Percentiles rank a stretch among this genome's conserved stretches.
phyloP scores from a whole-genome alignment of 2,888 invertebrate genomes.

The Drosophila borealis region DNA sequence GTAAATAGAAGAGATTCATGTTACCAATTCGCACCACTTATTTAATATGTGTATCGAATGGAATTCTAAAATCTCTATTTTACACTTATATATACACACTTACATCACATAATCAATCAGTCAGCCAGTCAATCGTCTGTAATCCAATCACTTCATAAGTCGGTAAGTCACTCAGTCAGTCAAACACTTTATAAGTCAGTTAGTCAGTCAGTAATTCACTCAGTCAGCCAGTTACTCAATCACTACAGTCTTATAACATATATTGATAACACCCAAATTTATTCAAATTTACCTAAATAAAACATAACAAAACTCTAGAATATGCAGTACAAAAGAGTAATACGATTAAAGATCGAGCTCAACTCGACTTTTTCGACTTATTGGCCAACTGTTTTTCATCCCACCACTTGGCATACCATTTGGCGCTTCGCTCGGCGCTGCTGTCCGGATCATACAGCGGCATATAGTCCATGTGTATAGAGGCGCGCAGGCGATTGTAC shows the following conservation, averaged over 20 bases:
- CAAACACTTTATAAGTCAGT: too few relatives aligned
- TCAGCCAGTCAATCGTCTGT: too few relatives aligned
- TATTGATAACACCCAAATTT: slow-evolving; percentile 35
- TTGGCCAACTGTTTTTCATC: slow-evolving; percentile 48
- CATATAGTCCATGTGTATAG: slow-evolving; percentile 85
- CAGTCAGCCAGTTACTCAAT: too few relatives aligned
- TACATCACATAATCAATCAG: too few relatives aligned
- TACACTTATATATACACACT: too few relatives aligned
- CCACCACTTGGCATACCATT: slow-evolving; percentile 84
- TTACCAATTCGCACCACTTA: too few relatives aligned
- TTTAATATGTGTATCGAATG: too few relatives aligned
- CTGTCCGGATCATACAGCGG: slow-evolving; percentile 82
- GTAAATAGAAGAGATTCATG: too few relatives aligned
- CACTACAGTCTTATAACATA: not conserved
- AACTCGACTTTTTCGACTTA: slow-evolving; percentile 56
- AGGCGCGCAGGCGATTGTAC: slow-evolving; percentile 87
- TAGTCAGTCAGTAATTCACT: too few relatives aligned
- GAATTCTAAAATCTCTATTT: too few relatives aligned
- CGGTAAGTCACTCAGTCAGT: too few relatives aligned
- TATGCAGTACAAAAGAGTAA: slow-evolving; percentile 10
- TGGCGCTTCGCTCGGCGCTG: slow-evolving; percentile 80
- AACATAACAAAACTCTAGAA: slow-evolving; percentile 25
- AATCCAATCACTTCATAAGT: too few relatives aligned
- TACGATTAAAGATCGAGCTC: slow-evolving; percentile 7
- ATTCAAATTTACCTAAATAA: slow-evolving; percentile 22